Base-by-base conservation (phyloP, 2,888 invertebrate species). In the Oxycera nigricornis region DNA sequence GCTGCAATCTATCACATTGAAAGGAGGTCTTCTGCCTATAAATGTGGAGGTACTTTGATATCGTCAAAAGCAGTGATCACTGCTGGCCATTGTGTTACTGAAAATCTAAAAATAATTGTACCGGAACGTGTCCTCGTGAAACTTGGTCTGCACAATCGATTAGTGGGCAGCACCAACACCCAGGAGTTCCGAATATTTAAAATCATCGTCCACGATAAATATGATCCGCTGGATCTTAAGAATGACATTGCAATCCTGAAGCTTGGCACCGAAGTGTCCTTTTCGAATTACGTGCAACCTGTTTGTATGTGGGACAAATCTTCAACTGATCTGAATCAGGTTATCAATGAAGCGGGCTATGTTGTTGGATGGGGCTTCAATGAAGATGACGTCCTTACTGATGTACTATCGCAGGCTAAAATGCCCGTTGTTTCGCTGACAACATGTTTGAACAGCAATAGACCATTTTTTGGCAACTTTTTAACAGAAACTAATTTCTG, bases 361-460 rank as follows among this genome's bases (percentile, higher is more conserved):
- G 83, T 86, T 0, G 81, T 82, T 2, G 86, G 86, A 2, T 86
- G 85, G 86, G 85, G 86, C 1, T 81, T 83, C 17, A 81, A 83
- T 39, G 81, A 83, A 55, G 79, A 79, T 0, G 82, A 83, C 24
- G 20, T 72, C 1, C 73, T 84, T 2, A 78, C 83, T 0, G 65
- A 77, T 2, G 79, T 81, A 68, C 78, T 86, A 22, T 75, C 73
- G 24, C 80, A 82, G 76, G 81, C 81, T 0, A 78, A 76, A 0
- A 81, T 85, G 76, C 84, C 84, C 0, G 81, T 82, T 62, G 77
- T 83, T n/a, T 79, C 82, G 2, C 81, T 83, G 11, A 74, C 79
- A 0, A 79, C 77, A 0, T 86, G 86, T 67, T 77, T 83, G 20
- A 61, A 72, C 14, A 77, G 77, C 31, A 77, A 77, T 75, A 75